These are phyloP conservation scores for Alloscopus bannaensis DNA, from an alignment of 2,888 invertebrate species.

Conservation along the genomic window DNA sequence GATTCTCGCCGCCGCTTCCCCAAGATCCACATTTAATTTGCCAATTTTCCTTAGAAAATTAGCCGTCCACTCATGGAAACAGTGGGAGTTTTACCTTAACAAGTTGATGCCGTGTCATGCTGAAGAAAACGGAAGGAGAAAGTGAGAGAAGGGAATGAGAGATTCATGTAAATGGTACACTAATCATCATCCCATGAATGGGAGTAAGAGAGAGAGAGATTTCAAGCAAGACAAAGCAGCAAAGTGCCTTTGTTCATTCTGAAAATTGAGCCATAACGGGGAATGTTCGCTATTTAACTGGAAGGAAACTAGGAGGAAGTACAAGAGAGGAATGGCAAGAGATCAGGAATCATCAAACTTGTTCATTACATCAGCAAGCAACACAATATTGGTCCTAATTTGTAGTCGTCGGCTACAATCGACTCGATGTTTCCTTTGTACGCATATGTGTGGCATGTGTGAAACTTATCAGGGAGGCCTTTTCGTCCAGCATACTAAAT, in stretches of 20 bases:
- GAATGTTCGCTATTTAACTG: conserved; percentile 5
- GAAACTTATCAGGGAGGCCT: not conserved
- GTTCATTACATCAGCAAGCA: conserved; percentile 14
- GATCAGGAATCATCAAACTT: conserved; percentile 32
- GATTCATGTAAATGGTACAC: conserved; percentile 13
- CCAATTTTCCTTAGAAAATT: conserved; percentile 15
- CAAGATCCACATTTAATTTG: conserved; percentile 2
- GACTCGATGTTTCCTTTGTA: not conserved
- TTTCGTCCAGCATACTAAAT: not conserved
- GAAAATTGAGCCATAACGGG: conserved; percentile 13
- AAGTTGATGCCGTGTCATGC: not conserved
- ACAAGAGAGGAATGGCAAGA: conserved; percentile 5
- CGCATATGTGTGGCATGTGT: too few relatives aligned
- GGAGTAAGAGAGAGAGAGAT: not conserved
- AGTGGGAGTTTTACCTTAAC: conserved; percentile 6
- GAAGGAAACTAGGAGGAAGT: not conserved
- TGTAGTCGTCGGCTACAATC: conserved; percentile 47
- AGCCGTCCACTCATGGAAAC: not conserved
- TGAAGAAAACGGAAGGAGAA: not conserved
- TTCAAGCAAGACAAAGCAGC: conserved; percentile 9
- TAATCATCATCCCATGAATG: conserved; percentile 15
- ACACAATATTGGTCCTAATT: conserved; percentile 64
- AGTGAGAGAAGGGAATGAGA: conserved; percentile 1
- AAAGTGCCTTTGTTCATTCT: conserved; percentile 18
- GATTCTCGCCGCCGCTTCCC: conserved; percentile 10